Evolutionary conservation across 2,888 invertebrate species (phyloP).

Genomic region (Monopis laevigella): DNA sequence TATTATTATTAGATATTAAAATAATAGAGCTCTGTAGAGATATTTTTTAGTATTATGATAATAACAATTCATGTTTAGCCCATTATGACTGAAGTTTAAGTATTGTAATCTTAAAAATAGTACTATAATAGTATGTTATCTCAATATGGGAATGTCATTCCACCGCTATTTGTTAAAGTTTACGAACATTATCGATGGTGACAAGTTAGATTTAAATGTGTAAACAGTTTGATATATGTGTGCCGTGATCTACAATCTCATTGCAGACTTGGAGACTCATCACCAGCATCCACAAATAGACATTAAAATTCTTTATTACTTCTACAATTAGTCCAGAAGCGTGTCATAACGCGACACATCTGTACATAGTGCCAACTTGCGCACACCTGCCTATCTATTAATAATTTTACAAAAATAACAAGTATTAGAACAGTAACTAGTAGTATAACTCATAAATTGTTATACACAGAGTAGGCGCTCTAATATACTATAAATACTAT

Average conservation of each 20-base stretch:
- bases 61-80: too few species aligned
- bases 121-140: too few species aligned
- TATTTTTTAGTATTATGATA: too few species aligned
- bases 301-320: constrained; percentile 33
- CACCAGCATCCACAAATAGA: constrained; percentile 32
- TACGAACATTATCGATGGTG: constrained; percentile 2
- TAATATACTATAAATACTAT: too few species aligned
- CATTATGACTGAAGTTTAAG: too few species aligned
- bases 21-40: too few species aligned
- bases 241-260: not conserved
- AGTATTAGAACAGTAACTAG: constrained; percentile 1
- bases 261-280: constrained; percentile 2
- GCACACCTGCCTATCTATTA: constrained; percentile 60
- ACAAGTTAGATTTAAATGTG: constrained; percentile 6
- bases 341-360: constrained; percentile 40
- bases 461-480: too few species aligned
- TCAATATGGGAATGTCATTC: too few species aligned
- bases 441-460: too few species aligned
- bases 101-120: too few species aligned
- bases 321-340: constrained; percentile 51
- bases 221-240: constrained; percentile 7
- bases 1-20: too few species aligned
- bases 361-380: constrained; percentile 45
- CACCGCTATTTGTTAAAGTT: too few species aligned
- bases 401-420: constrained; percentile 57